Evolutionary conservation across 2,888 invertebrate genomes (phyloP), one percentile per base, ranked within the genome.

Genomic region (Arctia plantaginis): DNA sequence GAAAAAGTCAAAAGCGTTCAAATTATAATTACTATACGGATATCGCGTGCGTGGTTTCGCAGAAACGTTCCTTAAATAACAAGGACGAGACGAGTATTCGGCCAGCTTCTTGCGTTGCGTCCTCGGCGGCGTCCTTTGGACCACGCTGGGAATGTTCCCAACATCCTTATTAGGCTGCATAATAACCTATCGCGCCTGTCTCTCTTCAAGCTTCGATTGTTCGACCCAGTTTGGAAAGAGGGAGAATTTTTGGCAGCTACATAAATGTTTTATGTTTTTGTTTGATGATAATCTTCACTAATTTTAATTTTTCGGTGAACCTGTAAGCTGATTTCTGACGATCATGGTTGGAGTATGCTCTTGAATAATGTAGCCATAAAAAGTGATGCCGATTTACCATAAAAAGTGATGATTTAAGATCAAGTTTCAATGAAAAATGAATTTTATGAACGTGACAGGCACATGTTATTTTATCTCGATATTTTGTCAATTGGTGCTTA

Each of bases 111-210:
- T 92, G 89, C 71, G 74, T 74, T 77, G 80, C 91, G 94, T 91
- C 94, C 93, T 93, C 91, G 88, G 93, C 95, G 95, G 94, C 90
- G 94, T 94, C 94, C 95, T 95, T 94, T 94, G 87, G 89, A 79
- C 88, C 85, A 85, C 86, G 85, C 87, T 85, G 86, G 90, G 93
- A 94, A 94, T 93, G 92, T 86, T 89, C 87, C 83, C 84, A 79
- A 84, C 85, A 79, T 81, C 95, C 95, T 88, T 95, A 94, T 94
- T 93, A 86, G 95, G 95, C 88, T 87, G 90, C 91, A 93, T 92
- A 93, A 93, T 92, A 90, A 91, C 89, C 89, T 86, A 89, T 90
- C 90, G 90, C 88, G 90, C 87, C 90, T 84, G 88, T 86, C 87
- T 90, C 86, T 87, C 81, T 85, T 83, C 86, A 87, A 87, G 85